Evolutionary conservation across 2,888 invertebrate genomes (phyloP).

Genomic region (Bruchidius siliquastri): DNA sequence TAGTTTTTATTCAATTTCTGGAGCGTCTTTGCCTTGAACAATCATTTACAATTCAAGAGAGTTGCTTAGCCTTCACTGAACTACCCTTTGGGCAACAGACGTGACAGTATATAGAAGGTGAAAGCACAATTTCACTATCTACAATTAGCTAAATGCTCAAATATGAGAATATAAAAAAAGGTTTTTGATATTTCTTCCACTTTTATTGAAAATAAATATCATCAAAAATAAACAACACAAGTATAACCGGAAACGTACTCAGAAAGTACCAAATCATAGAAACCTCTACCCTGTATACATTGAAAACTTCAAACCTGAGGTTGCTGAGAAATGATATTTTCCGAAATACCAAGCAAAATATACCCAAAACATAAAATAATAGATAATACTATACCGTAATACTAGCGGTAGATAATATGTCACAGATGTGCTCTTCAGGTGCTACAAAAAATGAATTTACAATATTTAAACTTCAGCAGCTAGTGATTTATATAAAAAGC

Average conservation of each 20-base stretch:
- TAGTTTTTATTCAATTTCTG: no score
- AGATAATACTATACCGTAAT: neutral
- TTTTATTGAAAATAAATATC: neutral
- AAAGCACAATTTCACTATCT: no score
- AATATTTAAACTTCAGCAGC: no score
- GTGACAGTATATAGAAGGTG: no score
- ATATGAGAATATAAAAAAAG: no score
- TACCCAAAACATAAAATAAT: neutral
- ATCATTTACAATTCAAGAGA: no score
- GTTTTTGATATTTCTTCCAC: neutral
- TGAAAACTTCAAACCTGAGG: neutral
- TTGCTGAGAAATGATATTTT: neutral
- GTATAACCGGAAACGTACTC: neutral
- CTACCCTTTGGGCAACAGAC: no score
- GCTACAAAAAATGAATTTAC: neutral
- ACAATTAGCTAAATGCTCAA: no score
- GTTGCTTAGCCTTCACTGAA: no score
- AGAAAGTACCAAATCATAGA: neutral
- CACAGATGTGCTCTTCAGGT: neutral
- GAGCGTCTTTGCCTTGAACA: no score
- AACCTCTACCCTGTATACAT: neutral
- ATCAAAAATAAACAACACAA: neutral
- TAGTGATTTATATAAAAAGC: no score
- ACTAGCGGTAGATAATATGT: neutral
- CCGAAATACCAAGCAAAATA: neutral